Percentiles rank a stretch among this genome's conserved stretches.
Evolutionary conservation across 2,113 vertebrate genomes (phyloP).

Genomic region (Cheirogaleus medius): DNA sequence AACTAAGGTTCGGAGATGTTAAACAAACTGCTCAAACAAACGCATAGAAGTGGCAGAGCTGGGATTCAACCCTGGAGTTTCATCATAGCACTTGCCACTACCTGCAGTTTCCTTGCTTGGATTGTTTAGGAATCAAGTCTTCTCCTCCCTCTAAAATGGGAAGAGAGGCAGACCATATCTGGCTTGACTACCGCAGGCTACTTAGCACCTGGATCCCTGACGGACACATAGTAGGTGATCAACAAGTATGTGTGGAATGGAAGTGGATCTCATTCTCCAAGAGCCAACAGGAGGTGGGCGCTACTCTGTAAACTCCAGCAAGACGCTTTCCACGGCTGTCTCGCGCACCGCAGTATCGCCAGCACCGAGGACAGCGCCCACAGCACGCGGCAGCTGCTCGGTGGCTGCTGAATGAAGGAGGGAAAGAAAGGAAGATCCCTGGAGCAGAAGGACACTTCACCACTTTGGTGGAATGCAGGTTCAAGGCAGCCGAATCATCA

Average conservation of each 20-base stretch:
- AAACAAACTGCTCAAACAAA: background rate
- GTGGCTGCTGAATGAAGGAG: background rate
- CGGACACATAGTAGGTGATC: background rate
- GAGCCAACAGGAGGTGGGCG: background rate
- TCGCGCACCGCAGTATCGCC: too few relatives aligned
- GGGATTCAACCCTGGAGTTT: background rate
- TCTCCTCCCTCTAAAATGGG: background rate
- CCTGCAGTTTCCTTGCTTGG: background rate
- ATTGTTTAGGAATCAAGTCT: background rate
- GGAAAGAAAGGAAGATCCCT: too few relatives aligned
- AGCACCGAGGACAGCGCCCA: background rate
- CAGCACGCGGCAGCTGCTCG: accelerated
- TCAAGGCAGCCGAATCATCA: background rate
- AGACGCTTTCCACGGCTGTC: background rate
- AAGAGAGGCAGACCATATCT: background rate
- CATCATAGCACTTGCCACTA: background rate
- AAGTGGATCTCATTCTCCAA: background rate
- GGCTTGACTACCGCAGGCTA: background rate
- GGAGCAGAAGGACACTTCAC: background rate
- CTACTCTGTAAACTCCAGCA: background rate
- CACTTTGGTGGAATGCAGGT: background rate
- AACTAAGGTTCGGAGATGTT: background rate
- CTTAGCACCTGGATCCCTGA: background rate
- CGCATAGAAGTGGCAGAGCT: background rate
- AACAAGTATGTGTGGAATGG: background rate